Base-by-base conservation (phyloP, 2,113 vertebrate genomes). In the Tenrec ecaudatus region DNA sequence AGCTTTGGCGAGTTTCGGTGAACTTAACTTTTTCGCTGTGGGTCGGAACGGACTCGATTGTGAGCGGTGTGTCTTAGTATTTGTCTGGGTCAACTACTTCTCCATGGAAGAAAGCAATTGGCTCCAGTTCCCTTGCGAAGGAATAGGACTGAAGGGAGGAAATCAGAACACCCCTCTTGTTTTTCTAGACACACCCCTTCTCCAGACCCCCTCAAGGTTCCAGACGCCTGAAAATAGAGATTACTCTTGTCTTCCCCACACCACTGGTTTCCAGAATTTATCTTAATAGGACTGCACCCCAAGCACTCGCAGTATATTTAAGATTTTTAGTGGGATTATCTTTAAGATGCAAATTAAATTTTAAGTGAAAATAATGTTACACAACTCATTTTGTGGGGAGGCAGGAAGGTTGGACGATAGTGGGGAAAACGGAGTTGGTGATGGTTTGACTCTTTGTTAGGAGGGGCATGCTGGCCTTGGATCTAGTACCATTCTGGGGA, bases 21-120 rank as follows among this genome's bases (percentile, higher is more conserved):
- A 84, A 82, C 53, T 94, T n/a, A n/a, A n/a, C n/a, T n/a, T n/a
- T 82, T 9, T 40, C 40, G 12, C 64, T 81, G 60, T 87, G 40
- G 29, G 76, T 33, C 47, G 47, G 9, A 10, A 53, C 12, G 47
- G 47, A 53, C 47, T 53, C 47, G 47, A 53, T 53, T 14, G 47
- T 8, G 6, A 14, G 47, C 47, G 47, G 47, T 53, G 47, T 53
- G 47, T 53, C 12, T 53, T 53, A 53, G 47, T 53, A 53, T 53
- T 53, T 53, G 43, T 47, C 47, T 78, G 31, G 58, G 9, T 82
- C 36, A 38, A 43, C 57, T 36, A 60, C 57, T 77, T 93, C 77
- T 62, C 53, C 27, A 53, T n/a, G 68, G 57, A 88, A 88, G 53
- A 38, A 33, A 86, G 20, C 47, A 86, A 10, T 9, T 80, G 82